A percentile compares a stretch with the other conserved stretches of the same genome.
These are phyloP conservation scores for Carduelis carduelis DNA, from an alignment of 2,797 vertebrate species.

Conservation along the genomic window DNA sequence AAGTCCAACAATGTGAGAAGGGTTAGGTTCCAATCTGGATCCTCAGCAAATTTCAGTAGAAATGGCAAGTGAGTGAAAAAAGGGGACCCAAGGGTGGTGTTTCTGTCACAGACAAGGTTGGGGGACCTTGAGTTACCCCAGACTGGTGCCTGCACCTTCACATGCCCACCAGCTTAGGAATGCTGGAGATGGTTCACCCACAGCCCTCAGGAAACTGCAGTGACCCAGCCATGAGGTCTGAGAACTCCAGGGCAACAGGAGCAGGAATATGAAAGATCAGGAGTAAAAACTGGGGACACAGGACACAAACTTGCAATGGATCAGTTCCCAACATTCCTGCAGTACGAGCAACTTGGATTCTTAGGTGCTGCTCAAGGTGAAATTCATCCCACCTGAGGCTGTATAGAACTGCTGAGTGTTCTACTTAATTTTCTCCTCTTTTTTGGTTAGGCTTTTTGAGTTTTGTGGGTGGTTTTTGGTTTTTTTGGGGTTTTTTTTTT, in stretches of 20 bases:
- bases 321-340: not conserved
- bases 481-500: not conserved
- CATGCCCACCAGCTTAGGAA: accelerated
- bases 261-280: not conserved
- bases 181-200: not conserved
- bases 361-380: not conserved
- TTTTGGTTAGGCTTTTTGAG: not conserved
- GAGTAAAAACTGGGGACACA: not conserved
- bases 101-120: not conserved
- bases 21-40: not conserved
- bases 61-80: not conserved
- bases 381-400: not conserved
- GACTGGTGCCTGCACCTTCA: not conserved
- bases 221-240: not conserved
- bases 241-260: not conserved
- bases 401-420: not conserved
- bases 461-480: not conserved
- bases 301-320: not conserved
- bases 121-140: not conserved
- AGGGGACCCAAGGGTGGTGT: not conserved
- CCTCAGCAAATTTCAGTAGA: not conserved
- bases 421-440: not conserved
- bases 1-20: not conserved
- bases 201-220: not conserved
- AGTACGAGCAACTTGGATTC: accelerated